Conservation (phyloP, 2,797 vertebrate genomes). For the Pipistrellus kuhlii region DNA sequence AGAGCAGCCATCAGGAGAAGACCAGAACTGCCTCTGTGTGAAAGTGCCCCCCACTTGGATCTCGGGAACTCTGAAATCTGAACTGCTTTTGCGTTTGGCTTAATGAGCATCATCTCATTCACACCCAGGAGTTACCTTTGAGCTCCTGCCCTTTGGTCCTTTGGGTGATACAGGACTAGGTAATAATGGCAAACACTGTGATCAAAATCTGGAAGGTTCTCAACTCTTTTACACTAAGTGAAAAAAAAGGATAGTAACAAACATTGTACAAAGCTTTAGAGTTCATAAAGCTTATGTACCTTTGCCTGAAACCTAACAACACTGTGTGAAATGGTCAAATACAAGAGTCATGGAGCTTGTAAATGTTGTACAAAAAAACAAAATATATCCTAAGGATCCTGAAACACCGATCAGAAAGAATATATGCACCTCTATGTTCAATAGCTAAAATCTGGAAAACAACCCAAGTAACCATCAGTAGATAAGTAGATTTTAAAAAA, state of each 20-base stretch:
- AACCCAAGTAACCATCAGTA: too few species aligned
- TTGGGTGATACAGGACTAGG: background rate
- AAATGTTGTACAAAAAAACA: background rate
- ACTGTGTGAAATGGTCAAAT: constrained; percentile 42
- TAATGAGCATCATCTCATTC: background rate
- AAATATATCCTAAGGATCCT: too few species aligned
- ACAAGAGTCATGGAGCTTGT: background rate
- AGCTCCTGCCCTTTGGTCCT: constrained; percentile 32
- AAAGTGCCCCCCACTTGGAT: background rate
- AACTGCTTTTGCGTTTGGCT: constrained; percentile 36
- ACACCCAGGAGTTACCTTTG: background rate
- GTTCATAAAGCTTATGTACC: background rate
- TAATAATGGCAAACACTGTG: background rate
- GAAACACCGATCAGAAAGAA: too few species aligned
- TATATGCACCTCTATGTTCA: too few species aligned
- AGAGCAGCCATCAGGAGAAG: background rate
- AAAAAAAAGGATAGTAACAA: background rate
- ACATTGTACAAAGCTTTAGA: background rate
- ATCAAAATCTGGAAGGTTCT: background rate
- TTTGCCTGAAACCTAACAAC: constrained; percentile 19
- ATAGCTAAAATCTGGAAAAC: too few species aligned
- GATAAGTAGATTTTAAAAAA: too few species aligned
- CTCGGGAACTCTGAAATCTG: background rate
- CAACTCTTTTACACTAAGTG: background rate
- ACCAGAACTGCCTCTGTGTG: background rate